Conservation (phyloP, 2,888 invertebrate species). For the Diarsia dahlii region DNA sequence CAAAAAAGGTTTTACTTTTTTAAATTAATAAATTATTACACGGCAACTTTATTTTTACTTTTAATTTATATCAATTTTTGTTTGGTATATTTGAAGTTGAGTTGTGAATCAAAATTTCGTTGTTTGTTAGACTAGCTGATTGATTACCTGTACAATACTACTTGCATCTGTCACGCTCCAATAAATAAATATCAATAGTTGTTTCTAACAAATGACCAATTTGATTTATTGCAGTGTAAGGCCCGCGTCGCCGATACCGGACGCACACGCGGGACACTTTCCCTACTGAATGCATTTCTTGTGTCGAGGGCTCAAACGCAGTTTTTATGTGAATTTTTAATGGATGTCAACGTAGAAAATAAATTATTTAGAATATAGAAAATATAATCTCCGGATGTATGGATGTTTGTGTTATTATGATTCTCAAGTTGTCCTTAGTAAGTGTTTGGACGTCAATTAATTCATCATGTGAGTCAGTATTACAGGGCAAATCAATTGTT, state of each 20-base stretch:
- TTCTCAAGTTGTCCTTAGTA: conserved; percentile 75
- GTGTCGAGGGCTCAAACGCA: conserved; percentile 87
- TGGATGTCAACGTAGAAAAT: conserved; percentile 78
- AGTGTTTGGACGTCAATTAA: conserved; percentile 83
- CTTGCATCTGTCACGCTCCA: conserved; percentile 54
- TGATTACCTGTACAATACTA: conserved; percentile 58
- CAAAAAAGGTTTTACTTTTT: conserved; percentile 21
- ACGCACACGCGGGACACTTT: conserved; percentile 63
- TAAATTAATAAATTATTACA: conserved; percentile 27
- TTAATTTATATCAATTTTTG: conserved; percentile 29
- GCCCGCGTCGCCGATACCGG: conserved; percentile 64
- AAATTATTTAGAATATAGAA: conserved; percentile 72
- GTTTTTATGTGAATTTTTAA: conserved; percentile 88
- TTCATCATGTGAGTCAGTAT: conserved; percentile 87
- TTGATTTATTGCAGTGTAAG: conserved; percentile 82
- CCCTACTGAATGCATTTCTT: conserved; percentile 82
- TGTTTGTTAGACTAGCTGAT: conserved; percentile 30
- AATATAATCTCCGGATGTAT: conserved; percentile 78
- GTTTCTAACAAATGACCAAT: conserved; percentile 50
- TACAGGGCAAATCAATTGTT: conserved; percentile 82
- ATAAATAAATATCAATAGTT: conserved; percentile 60
- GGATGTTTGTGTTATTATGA: conserved; percentile 69
- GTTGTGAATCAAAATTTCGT: conserved; percentile 26
- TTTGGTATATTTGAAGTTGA: conserved; percentile 54
- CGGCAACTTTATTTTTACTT: conserved; percentile 49